Evolutionary conservation across 2,113 vertebrate species (phyloP).

Genomic region (Notechis scutatus): DNA sequence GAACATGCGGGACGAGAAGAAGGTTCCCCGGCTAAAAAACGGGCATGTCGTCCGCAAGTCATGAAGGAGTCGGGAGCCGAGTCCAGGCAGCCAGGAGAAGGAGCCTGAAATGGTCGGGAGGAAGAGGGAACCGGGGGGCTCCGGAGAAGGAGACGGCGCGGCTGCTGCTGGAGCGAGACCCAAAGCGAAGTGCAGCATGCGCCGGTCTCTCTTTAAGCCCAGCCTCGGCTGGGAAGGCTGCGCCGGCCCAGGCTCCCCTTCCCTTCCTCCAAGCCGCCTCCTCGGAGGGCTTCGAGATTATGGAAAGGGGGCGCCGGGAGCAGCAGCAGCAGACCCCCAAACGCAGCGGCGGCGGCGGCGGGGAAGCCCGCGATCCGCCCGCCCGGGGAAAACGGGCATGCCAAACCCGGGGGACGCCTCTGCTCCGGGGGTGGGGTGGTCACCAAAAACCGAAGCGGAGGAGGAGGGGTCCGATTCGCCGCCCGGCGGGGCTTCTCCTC

Average conservation of each 20-base stretch:
- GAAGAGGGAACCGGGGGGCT: slow-evolving; percentile 34
- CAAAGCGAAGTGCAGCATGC: slow-evolving; percentile 83
- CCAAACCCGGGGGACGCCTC: background rate
- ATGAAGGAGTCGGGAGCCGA: slow-evolving; percentile 93
- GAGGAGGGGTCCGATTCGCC: background rate
- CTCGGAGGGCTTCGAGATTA: no score
- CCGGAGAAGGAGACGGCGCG: background rate
- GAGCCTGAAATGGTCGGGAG: slow-evolving; percentile 70
- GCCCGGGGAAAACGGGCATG: background rate
- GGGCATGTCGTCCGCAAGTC: slow-evolving; percentile 95
- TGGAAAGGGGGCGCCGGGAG: background rate
- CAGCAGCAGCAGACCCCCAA: background rate
- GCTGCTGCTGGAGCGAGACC: slow-evolving; percentile 67
- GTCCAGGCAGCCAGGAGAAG: slow-evolving; percentile 73
- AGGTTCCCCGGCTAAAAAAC: slow-evolving; percentile 90
- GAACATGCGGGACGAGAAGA: slow-evolving; percentile 96
- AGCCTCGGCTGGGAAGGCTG: background rate
- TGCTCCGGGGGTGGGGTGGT: no score
- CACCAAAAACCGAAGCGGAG: background rate
- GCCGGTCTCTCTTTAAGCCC: slow-evolving; percentile 75
- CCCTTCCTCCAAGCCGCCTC: background rate
- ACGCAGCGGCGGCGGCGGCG: background rate
- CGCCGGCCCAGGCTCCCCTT: background rate
- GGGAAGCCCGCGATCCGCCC: background rate
- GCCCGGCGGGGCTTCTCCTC: background rate